Evolutionary conservation across 2,797 vertebrate species (phyloP).

Genomic region (Cirrhinus mrigala): DNA sequence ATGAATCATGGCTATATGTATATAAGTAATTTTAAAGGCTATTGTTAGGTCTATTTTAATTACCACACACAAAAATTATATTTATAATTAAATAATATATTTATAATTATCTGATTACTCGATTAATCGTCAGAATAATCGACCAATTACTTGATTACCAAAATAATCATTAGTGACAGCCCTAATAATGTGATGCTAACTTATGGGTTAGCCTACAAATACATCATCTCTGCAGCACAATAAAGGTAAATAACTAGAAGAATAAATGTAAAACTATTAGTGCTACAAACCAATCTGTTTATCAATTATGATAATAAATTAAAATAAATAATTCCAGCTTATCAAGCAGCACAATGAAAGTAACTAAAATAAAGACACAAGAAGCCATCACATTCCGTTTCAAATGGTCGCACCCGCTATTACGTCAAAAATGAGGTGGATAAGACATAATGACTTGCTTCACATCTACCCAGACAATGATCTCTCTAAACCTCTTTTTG

Average conservation of each 20-base stretch:
- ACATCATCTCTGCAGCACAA: not conserved
- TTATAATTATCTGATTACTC: no score
- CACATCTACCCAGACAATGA: not conserved
- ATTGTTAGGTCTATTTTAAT: no score
- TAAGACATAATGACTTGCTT: not conserved
- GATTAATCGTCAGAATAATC: no score
- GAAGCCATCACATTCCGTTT: not conserved
- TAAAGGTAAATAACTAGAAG: not conserved
- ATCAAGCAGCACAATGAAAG: not conserved
- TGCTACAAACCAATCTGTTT: not conserved
- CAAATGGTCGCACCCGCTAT: not conserved
- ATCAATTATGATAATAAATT: not conserved
- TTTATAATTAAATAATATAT: no score
- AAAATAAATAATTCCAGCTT: not conserved
- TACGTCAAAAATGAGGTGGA: not conserved
- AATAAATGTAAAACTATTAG: not conserved
- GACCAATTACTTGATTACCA: no score
- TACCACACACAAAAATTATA: no score
- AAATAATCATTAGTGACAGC: no score
- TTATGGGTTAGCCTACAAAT: not conserved
- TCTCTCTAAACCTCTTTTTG: slow-evolving; percentile 4
- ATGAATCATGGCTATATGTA: no score
- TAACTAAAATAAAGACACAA: not conserved
- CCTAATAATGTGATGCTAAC: not conserved
- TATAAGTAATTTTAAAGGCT: no score